phyloP scores from a whole-genome alignment of 2,888 invertebrate genomes.

The Mechanitis messenoides region DNA sequence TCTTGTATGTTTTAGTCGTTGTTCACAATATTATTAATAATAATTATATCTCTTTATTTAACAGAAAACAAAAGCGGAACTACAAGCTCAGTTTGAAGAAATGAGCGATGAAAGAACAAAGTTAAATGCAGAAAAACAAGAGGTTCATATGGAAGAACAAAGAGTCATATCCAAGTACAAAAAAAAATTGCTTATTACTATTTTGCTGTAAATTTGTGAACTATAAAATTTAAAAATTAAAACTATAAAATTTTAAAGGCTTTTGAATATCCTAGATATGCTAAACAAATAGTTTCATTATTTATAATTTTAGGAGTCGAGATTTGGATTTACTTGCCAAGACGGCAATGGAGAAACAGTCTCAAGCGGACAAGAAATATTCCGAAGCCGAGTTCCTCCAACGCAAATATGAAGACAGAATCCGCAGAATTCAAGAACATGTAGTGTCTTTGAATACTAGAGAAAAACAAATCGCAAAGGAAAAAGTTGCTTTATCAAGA shows the following conservation, averaged over 20 bases:
- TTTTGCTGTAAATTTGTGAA: too few relatives aligned
- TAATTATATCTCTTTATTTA: slow-evolving; percentile 22
- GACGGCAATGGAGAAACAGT: slow-evolving; percentile 76
- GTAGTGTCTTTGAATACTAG: slow-evolving; percentile 71
- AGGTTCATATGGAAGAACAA: slow-evolving; percentile 65
- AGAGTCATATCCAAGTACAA: slow-evolving; percentile 61
- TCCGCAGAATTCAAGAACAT: slow-evolving; percentile 76
- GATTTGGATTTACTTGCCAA: slow-evolving; percentile 75
- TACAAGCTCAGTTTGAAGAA: slow-evolving; percentile 65
- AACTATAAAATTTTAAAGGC: too few relatives aligned
- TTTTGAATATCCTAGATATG: too few relatives aligned
- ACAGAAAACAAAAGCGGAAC: slow-evolving; percentile 65
- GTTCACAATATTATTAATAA: not conserved
- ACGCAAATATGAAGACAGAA: slow-evolving; percentile 74
- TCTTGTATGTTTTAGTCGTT: too few relatives aligned
- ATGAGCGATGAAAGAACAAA: slow-evolving; percentile 60
- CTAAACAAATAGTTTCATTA: not conserved
- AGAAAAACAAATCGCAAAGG: slow-evolving; percentile 78
- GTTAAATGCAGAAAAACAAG: slow-evolving; percentile 60
- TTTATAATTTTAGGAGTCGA: slow-evolving; percentile 49
- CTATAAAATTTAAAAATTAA: not conserved
- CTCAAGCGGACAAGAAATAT: slow-evolving; percentile 74
- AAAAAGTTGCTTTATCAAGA: slow-evolving; percentile 77
- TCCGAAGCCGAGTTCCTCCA: slow-evolving; percentile 74
- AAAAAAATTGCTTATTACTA: too few relatives aligned